Evolutionary conservation across 2,888 invertebrate species (phyloP).

Genomic region (Tyria jacobaeae): DNA sequence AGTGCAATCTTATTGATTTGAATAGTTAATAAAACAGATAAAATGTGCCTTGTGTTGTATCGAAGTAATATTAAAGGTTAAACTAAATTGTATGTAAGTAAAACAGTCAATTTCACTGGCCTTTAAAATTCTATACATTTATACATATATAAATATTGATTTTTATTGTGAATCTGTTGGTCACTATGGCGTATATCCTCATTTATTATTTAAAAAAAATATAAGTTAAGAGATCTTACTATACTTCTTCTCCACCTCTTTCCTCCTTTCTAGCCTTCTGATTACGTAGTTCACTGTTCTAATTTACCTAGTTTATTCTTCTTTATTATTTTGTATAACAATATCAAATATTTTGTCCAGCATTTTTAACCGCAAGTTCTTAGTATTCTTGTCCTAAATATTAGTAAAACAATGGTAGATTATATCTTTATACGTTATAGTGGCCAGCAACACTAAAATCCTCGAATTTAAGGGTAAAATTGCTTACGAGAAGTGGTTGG

Average conservation of each 20-base stretch:
- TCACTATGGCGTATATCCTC: constrained; percentile 21
- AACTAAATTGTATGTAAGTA: constrained; percentile 75
- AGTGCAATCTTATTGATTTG: constrained; percentile 67
- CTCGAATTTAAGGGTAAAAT: constrained; percentile 82
- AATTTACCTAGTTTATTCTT: too few relatives aligned
- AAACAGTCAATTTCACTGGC: constrained; percentile 82
- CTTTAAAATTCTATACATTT: constrained; percentile 72
- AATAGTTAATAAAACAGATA: constrained; percentile 64
- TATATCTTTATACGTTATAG: constrained; percentile 23
- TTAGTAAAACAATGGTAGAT: background rate
- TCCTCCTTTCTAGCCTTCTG: too few relatives aligned
- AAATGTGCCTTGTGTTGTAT: constrained; percentile 84
- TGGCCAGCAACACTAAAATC: constrained; percentile 48
- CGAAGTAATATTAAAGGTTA: constrained; percentile 64
- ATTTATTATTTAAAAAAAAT: background rate
- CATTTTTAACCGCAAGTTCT: too few relatives aligned
- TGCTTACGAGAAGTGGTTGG: constrained; percentile 78
- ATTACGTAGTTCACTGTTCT: too few relatives aligned
- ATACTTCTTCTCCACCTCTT: too few relatives aligned
- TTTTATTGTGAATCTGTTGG: constrained; percentile 46
- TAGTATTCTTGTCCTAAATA: background rate
- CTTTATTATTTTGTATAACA: too few relatives aligned
- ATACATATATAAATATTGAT: constrained; percentile 64
- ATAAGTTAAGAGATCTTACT: too few relatives aligned
- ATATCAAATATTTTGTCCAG: too few relatives aligned